Percentiles rank a stretch among this genome's conserved stretches.
Conservation (phyloP, 2,888 invertebrate species). For the Blera fallax region DNA sequence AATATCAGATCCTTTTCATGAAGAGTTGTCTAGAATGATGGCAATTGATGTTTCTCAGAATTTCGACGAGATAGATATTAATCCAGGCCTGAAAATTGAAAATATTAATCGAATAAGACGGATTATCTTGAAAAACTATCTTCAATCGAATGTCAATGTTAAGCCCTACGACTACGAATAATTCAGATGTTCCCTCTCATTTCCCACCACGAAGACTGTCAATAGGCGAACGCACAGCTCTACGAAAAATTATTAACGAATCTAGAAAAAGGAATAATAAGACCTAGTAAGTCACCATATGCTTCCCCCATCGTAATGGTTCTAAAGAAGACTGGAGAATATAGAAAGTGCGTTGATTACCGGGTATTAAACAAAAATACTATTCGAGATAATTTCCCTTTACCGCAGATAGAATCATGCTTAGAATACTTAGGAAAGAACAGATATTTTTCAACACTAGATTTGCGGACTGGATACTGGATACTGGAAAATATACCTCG, state of each 20-base stretch:
- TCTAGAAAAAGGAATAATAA: conserved; percentile 22
- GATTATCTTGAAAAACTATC: background rate
- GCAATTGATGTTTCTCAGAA: conserved; percentile 3
- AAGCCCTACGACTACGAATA: conserved; percentile 7
- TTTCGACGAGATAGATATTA: conserved; percentile 17
- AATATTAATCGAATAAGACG: background rate
- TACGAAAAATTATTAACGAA: conserved; percentile 16
- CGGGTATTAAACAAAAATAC: conserved; percentile 14
- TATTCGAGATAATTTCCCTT: conserved; percentile 24
- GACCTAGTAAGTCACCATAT: background rate
- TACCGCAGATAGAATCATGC: conserved; percentile 25
- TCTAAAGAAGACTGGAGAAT: conserved; percentile 24
- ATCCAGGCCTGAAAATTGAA: background rate
- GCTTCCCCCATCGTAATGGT: conserved; percentile 28
- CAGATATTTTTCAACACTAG: conserved; percentile 35
- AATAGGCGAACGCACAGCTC: background rate
- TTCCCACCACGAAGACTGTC: conserved; percentile 24
- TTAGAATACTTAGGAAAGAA: conserved; percentile 42
- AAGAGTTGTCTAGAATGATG: conserved; percentile 7
- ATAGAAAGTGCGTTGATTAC: background rate
- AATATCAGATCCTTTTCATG: background rate
- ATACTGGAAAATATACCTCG: background rate
- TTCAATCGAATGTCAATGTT: conserved; percentile 4
- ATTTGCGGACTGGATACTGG: conserved; percentile 54
- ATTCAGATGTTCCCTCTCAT: conserved; percentile 19